A percentile compares a stretch with the other conserved stretches of the same genome.
These are phyloP conservation scores for Oscheius onirici DNA, from an alignment of 2,888 invertebrate species.

Conservation along the genomic window DNA sequence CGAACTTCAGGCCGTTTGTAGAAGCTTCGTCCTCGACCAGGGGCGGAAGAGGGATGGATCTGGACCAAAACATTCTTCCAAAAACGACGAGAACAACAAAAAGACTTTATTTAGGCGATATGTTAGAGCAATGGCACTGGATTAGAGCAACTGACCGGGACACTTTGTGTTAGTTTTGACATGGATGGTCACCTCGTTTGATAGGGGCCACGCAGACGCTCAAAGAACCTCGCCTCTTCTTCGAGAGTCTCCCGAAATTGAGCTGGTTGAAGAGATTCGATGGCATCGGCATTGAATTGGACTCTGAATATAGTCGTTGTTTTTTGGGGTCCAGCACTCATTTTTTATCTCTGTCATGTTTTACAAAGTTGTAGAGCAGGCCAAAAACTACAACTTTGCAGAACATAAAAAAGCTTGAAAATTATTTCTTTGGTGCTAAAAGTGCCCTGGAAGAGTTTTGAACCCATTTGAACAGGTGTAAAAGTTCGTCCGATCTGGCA, in stretches of 20 bases:
- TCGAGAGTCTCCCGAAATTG: slow-evolving; percentile 71
- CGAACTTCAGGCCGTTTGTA: slow-evolving; percentile 17
- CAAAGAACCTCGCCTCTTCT: slow-evolving; percentile 72
- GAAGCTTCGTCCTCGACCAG: slow-evolving; percentile 10
- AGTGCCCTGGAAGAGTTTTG: not conserved
- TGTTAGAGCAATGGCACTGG: slow-evolving; percentile 15
- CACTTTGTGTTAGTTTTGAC: not conserved
- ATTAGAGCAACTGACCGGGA: slow-evolving; percentile 26
- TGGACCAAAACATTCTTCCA: not conserved
- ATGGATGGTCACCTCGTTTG: slow-evolving; percentile 44
- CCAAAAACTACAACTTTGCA: too few relatives aligned
- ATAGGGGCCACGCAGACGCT: slow-evolving; percentile 46
- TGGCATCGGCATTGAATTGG: slow-evolving; percentile 64
- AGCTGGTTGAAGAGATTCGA: slow-evolving; percentile 69
- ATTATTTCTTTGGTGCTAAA: not conserved
- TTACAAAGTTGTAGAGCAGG: too few relatives aligned
- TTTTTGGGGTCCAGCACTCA: too few relatives aligned
- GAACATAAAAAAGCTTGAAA: not conserved
- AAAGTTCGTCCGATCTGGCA: too few relatives aligned
- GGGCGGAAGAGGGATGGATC: slow-evolving; percentile 16
- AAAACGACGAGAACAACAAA: not conserved
- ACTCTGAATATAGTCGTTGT: too few relatives aligned
- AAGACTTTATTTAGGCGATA: slow-evolving; percentile 4
- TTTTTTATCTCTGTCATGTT: too few relatives aligned
- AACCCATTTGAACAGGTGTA: too few relatives aligned